Base-by-base conservation (phyloP, 2,888 invertebrate genomes). In the Sphinx pinastri region DNA sequence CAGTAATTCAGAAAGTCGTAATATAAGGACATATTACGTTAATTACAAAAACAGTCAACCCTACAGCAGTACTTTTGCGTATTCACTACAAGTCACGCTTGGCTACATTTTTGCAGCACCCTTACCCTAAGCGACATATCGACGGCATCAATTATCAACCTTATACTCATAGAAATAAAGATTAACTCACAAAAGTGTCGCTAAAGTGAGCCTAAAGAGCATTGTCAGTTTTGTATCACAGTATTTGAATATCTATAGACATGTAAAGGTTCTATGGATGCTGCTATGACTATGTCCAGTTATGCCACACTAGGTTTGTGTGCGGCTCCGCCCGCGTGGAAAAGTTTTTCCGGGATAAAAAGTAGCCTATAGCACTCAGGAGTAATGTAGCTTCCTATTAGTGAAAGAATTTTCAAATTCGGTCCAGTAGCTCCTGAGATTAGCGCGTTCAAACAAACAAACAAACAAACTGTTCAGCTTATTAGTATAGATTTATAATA, bases 41-140 rank as follows among this genome's bases (percentile, higher is more conserved):
- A 13, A 19, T 47, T 6, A 19, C 19, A 25, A 58, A 12, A 58
- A 58, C 7, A 5, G 63, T 13, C 63, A 63, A 63, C 63, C 63
- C 49, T 63, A 49, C 0, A 12, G 10, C 19, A 11, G 49, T 63
- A 63, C 19, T 63, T 63, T 49, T 63, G 63, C 63, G 49, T 63
- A 63, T 63, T 49, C 63, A 63, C 63, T 63, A 63, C 63, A 63
- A 63, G 63, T 63, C 63, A 63, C 49, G 63, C 63, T 63, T 16
- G 63, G 63, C 16, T 63, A 63, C 63, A 63, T 63, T 63, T 63
- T 63, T 63, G 63, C 63, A 63, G 49, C 63, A 47, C n/a, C 45
- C 47, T 47, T 19, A 63, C 63, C 63, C 63, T 63, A 63, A 63
- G 63, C 49, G 63, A 63, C 63, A 19, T 63, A 63, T 63, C 49